Evolutionary conservation across 2,888 invertebrate genomes (phyloP).

Genomic region (Lasioglossum morio): DNA sequence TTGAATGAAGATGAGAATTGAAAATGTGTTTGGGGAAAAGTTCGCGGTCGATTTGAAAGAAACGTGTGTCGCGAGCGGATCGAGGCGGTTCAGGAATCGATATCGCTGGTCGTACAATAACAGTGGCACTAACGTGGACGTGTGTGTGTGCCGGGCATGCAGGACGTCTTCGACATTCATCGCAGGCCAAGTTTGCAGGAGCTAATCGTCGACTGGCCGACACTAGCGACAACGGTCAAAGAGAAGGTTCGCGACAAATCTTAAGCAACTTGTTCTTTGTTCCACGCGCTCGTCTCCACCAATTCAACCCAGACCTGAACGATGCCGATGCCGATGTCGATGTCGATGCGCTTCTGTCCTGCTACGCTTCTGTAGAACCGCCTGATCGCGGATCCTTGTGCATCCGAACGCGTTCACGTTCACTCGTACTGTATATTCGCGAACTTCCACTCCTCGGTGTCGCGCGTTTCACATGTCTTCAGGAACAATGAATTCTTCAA

Average conservation of each 20-base stretch:
- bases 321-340: slow-evolving; percentile 10
- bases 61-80: not conserved
- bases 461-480: not conserved
- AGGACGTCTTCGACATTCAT: slow-evolving; percentile 89
- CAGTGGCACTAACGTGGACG: slow-evolving; percentile 70
- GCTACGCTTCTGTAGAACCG: slow-evolving; percentile 61
- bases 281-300: slow-evolving; percentile 58
- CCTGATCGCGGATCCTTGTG: not conserved
- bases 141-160: slow-evolving; percentile 79
- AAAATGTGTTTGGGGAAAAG: not conserved
- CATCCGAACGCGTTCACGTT: not conserved
- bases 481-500: not conserved
- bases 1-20: not conserved
- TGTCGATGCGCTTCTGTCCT: slow-evolving; percentile 46
- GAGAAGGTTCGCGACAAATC: slow-evolving; percentile 88
- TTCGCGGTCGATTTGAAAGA: not conserved
- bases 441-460: not conserved
- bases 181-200: slow-evolving; percentile 89
- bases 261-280: slow-evolving; percentile 62
- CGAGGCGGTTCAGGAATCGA: slow-evolving; percentile 45
- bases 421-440: not conserved
- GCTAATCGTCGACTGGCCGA: slow-evolving; percentile 93
- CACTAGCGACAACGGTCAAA: slow-evolving; percentile 88
- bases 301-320: slow-evolving; percentile 45
- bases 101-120: slow-evolving; percentile 61